phyloP scores from a whole-genome alignment of 1,140 invertebrate species.

The Paralvinella palmiformis region DNA sequence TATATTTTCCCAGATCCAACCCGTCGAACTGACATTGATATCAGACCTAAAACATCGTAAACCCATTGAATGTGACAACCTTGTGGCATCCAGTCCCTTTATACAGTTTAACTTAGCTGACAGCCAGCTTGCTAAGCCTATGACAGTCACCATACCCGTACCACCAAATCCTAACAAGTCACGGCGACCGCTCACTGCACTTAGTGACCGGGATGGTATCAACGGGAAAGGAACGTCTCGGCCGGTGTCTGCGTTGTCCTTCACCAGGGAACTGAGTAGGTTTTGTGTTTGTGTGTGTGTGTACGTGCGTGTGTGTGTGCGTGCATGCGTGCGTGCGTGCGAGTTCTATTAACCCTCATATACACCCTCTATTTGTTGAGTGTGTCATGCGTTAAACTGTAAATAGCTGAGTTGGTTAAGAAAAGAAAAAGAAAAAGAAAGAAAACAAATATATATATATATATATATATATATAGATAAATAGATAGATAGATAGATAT shows the following conservation, averaged over 20 bases:
- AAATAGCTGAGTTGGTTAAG: too few species aligned
- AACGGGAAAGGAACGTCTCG: not conserved
- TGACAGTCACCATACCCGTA: constrained; percentile 27
- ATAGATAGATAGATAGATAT: too few species aligned
- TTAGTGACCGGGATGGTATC: constrained; percentile 19
- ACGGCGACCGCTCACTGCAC: constrained; percentile 25
- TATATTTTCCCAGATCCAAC: constrained; percentile 27
- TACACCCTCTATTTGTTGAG: too few species aligned
- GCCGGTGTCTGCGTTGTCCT: not conserved
- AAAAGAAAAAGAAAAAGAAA: too few species aligned
- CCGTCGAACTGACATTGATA: constrained; percentile 26
- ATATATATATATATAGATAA: too few species aligned
- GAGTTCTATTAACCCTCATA: too few species aligned
- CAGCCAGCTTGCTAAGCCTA: constrained; percentile 24
- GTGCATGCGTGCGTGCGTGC: too few species aligned
- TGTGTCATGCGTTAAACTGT: too few species aligned
- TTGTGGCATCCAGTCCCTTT: constrained; percentile 32
- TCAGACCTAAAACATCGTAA: constrained; percentile 25
- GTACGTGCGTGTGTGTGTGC: too few species aligned
- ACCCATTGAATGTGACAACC: constrained; percentile 21
- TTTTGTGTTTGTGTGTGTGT: too few species aligned
- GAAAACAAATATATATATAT: too few species aligned
- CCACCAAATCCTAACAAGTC: constrained; percentile 28
- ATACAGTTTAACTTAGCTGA: constrained; percentile 19
- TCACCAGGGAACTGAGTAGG: too few species aligned